Percentiles rank a stretch among this genome's conserved stretches.
These are phyloP conservation scores for Anorthoa munda DNA, from an alignment of 2,888 invertebrate species.

Conservation along the genomic window DNA sequence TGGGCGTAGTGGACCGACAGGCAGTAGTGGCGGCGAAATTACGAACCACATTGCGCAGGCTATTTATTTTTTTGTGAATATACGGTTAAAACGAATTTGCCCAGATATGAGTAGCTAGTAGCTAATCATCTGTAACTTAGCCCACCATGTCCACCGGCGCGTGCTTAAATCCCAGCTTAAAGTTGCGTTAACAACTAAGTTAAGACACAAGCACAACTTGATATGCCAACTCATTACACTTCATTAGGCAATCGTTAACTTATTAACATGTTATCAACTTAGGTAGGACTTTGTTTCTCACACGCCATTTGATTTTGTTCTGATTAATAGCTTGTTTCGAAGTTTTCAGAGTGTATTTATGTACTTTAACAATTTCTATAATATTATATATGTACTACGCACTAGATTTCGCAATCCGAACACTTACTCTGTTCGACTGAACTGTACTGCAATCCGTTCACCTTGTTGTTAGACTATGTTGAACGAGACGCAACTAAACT, in stretches of 20 bases:
- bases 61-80: too few relatives aligned
- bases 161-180: slow-evolving; percentile 68
- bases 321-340: background rate
- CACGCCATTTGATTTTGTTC: slow-evolving; percentile 40
- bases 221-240: slow-evolving; percentile 70
- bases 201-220: slow-evolving; percentile 58
- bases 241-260: slow-evolving; percentile 76
- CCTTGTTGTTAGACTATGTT: too few relatives aligned
- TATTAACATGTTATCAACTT: slow-evolving; percentile 44
- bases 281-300: slow-evolving; percentile 28
- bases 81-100: too few relatives aligned
- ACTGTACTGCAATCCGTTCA: too few relatives aligned
- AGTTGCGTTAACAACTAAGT: slow-evolving; percentile 74
- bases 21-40: too few relatives aligned
- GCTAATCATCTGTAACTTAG: slow-evolving; percentile 36
- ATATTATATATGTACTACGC: too few relatives aligned
- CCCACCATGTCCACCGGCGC: slow-evolving; percentile 56
- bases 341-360: slow-evolving; percentile 12
- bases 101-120: background rate
- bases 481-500: too few relatives aligned
- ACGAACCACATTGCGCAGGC: too few relatives aligned
- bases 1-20: too few relatives aligned
- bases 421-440: too few relatives aligned
- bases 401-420: too few relatives aligned
- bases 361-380: background rate